Percentiles rank a stretch among this genome's conserved stretches.
phyloP scores from a whole-genome alignment of 2,888 invertebrate species.

The Perizoma flavofasciatum region DNA sequence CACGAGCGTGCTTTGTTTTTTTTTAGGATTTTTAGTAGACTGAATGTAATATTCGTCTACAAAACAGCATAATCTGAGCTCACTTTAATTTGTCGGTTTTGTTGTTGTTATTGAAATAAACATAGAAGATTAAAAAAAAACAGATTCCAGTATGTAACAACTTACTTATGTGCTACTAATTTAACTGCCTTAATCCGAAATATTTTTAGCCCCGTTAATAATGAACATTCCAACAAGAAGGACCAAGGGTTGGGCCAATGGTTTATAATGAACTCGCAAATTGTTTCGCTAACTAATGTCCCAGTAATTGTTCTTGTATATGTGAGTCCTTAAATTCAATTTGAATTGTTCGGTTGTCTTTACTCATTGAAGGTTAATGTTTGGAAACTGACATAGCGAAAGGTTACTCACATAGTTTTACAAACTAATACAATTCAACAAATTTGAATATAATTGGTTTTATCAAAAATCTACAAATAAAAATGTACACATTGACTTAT shows the following conservation, averaged over 20 bases:
- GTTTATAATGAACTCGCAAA: constrained; percentile 61
- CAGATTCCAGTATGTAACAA: too few relatives aligned
- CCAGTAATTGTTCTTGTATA: constrained; percentile 53
- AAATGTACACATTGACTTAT: too few relatives aligned
- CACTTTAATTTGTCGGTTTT: too few relatives aligned
- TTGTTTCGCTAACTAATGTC: constrained; percentile 56
- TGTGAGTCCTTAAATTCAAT: constrained; percentile 41
- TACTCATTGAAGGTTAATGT: neutral
- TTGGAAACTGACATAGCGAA: constrained; percentile 8
- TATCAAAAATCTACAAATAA: too few relatives aligned
- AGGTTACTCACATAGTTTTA: neutral
- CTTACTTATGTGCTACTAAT: constrained; percentile 3
- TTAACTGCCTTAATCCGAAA: constrained; percentile 22
- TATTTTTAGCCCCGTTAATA: constrained; percentile 61
- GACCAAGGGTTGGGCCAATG: constrained; percentile 55
- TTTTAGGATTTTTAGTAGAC: too few relatives aligned
- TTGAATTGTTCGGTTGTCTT: constrained; percentile 36
- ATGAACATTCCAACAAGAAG: constrained; percentile 58
- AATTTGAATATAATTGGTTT: too few relatives aligned
- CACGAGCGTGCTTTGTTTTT: too few relatives aligned
- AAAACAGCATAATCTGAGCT: too few relatives aligned
- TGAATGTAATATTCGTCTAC: too few relatives aligned
- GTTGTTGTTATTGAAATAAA: too few relatives aligned
- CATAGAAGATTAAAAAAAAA: too few relatives aligned
- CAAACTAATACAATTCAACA: too few relatives aligned